phyloP scores from a whole-genome alignment of 2,888 invertebrate genomes.

The Coronaproctus castanopsis region DNA sequence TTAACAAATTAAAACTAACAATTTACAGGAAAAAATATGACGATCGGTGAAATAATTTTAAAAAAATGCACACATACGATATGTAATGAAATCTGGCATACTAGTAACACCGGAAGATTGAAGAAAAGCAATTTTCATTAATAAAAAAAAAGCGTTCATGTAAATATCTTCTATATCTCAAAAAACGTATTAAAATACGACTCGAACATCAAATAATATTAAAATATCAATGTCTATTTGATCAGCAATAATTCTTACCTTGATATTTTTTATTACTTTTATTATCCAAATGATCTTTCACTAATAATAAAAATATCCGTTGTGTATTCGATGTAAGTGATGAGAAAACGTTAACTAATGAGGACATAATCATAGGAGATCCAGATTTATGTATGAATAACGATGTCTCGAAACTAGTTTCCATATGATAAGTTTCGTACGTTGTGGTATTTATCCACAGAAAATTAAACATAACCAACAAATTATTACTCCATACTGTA shows the following conservation, averaged over 20 bases:
- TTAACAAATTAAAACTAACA: neutral
- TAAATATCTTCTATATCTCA: too few species aligned
- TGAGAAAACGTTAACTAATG: constrained; percentile 70
- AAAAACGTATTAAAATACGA: too few species aligned
- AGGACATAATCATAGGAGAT: constrained; percentile 49
- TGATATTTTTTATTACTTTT: constrained; percentile 47
- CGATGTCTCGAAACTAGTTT: constrained; percentile 69
- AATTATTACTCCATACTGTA: constrained; percentile 73
- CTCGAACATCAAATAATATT: too few species aligned
- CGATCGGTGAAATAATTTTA: neutral
- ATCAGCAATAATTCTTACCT: too few species aligned
- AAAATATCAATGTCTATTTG: too few species aligned
- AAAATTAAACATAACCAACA: constrained; percentile 65
- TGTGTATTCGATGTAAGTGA: constrained; percentile 77
- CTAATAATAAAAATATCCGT: constrained; percentile 61
- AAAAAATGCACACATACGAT: neutral
- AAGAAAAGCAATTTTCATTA: too few species aligned
- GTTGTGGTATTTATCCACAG: constrained; percentile 82
- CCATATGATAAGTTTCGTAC: constrained; percentile 57
- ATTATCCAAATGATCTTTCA: constrained; percentile 59
- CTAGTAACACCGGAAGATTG: too few species aligned
- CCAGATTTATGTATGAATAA: constrained; percentile 52
- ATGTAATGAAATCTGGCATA: neutral
- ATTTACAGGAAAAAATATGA: neutral
- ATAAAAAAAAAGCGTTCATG: too few species aligned